These are phyloP conservation scores for Noctua comes DNA, from an alignment of 2,888 invertebrate genomes.

Conservation along the genomic window DNA sequence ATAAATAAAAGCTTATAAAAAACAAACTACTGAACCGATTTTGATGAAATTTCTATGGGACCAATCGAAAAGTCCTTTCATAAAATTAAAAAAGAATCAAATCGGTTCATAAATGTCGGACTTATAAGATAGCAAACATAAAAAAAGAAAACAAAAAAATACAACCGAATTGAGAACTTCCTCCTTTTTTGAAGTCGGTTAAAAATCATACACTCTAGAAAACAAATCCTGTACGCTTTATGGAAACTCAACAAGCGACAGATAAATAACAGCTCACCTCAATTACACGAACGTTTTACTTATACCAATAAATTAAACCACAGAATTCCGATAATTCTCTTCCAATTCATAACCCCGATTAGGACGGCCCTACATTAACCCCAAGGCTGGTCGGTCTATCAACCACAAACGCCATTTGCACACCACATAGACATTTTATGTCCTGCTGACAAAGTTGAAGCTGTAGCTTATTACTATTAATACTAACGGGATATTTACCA, in stretches of 20 bases:
- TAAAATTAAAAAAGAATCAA: no score
- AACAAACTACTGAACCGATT: no score
- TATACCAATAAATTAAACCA: conserved; percentile 23
- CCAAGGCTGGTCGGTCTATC: conserved; percentile 53
- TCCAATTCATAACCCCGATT: conserved; percentile 37
- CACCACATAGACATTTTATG: conserved; percentile 41
- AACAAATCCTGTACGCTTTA: background rate
- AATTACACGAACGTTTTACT: background rate
- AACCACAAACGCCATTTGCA: conserved; percentile 42
- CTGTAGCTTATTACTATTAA: background rate
- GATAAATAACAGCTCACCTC: background rate
- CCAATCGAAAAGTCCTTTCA: no score
- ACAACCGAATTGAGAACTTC: no score
- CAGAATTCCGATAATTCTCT: conserved; percentile 40
- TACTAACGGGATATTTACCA: no score
- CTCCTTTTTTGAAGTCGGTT: no score
- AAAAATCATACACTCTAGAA: background rate
- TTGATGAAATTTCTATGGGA: no score
- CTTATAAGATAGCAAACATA: no score
- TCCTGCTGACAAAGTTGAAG: conserved; percentile 8
- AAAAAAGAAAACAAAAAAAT: no score
- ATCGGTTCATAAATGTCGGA: no score
- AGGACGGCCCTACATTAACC: conserved; percentile 46
- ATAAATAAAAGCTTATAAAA: no score
- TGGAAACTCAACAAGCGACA: background rate